Evolutionary conservation across 1,140 invertebrate species (phyloP).

Genomic region (Colletes gigas): DNA sequence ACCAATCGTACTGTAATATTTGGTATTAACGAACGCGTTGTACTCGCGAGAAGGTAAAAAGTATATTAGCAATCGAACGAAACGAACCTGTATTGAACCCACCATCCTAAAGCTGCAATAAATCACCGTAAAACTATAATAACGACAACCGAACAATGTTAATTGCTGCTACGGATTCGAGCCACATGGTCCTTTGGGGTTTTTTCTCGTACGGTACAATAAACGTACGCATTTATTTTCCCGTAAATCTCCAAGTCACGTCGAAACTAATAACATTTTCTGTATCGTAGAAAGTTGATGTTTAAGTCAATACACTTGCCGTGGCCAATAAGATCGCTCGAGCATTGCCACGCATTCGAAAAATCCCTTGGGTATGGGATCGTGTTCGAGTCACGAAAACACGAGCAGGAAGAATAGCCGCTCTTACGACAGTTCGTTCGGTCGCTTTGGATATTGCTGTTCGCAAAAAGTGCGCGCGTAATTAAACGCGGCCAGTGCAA

Average conservation of each 20-base stretch:
- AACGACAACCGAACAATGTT: constrained; percentile 65
- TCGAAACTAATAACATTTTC: constrained; percentile 45
- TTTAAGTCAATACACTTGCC: constrained; percentile 68
- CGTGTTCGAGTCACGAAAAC: constrained; percentile 49
- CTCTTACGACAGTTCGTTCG: constrained; percentile 12
- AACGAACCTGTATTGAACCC: constrained; percentile 35
- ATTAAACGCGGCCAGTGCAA: constrained; percentile 1
- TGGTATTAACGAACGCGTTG: constrained; percentile 65
- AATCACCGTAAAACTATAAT: constrained; percentile 60
- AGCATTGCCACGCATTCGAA: constrained; percentile 44
- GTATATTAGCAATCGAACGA: constrained; percentile 37
- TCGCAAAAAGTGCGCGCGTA: background rate
- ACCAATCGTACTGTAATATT: constrained; percentile 62
- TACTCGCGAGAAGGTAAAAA: constrained; percentile 46
- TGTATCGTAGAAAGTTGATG: constrained; percentile 70
- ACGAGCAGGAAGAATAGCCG: constrained; percentile 50
- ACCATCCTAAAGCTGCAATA: constrained; percentile 42
- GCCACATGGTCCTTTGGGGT: constrained; percentile 60
- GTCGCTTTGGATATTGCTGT: background rate
- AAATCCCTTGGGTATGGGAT: constrained; percentile 36
- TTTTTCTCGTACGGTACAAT: constrained; percentile 52
- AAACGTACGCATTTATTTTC: constrained; percentile 59
- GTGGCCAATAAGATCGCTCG: constrained; percentile 15
- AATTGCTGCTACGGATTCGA: constrained; percentile 66
- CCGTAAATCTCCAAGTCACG: constrained; percentile 43